These are phyloP conservation scores for Rhynchonycteris naso DNA, from an alignment of 2,797 vertebrate genomes.

Conservation along the genomic window DNA sequence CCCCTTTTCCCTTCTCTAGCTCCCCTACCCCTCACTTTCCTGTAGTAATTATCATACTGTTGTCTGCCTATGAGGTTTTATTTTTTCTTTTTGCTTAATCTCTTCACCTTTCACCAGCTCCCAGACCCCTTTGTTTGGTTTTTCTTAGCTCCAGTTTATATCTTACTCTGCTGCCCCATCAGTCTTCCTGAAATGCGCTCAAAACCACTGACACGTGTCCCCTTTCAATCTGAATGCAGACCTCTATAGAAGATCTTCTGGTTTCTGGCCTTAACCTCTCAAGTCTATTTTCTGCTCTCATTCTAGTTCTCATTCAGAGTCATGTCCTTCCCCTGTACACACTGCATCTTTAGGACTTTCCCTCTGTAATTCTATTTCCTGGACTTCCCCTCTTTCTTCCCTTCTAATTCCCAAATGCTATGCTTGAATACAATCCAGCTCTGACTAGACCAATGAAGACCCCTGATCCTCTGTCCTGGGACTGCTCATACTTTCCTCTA, in stretches of 20 bases:
- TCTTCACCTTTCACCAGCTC: too few relatives aligned
- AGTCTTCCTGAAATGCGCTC: neutral
- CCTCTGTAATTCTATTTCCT: neutral
- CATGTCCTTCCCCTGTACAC: neutral
- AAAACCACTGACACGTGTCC: neutral
- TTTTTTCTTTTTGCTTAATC: too few relatives aligned
- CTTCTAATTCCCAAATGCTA: neutral
- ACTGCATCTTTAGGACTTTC: neutral
- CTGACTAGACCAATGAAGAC: neutral
- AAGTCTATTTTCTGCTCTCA: neutral
- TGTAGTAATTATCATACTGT: too few relatives aligned
- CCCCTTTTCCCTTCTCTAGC: too few relatives aligned
- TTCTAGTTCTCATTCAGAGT: neutral
- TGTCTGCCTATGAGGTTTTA: too few relatives aligned
- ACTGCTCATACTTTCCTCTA: neutral
- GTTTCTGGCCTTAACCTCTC: neutral
- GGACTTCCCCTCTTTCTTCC: neutral
- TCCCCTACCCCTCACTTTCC: too few relatives aligned
- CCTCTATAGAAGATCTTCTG: neutral
- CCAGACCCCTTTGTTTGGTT: neutral
- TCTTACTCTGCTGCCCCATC: neutral
- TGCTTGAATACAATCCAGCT: neutral
- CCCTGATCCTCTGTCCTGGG: neutral
- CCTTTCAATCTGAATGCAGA: neutral
- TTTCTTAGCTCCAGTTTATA: neutral